Evolutionary conservation across 2,797 vertebrate species (phyloP).

Genomic region (Pseudotriccus pelzelni): DNA sequence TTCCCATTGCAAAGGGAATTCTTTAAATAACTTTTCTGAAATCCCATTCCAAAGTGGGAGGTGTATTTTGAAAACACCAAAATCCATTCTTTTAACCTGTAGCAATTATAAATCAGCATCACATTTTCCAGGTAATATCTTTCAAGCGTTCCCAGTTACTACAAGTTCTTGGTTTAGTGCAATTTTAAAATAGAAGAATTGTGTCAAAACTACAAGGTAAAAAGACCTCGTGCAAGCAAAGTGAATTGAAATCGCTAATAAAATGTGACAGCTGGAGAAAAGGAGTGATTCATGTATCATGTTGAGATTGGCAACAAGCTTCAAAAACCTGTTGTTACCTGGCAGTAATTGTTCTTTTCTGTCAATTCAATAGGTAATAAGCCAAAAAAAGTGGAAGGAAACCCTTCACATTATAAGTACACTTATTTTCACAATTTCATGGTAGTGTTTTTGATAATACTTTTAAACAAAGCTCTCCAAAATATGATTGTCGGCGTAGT

Average conservation of each 20-base stretch:
- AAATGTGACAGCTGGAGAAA: slow-evolving; percentile 53
- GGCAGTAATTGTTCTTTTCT: slow-evolving; percentile 29
- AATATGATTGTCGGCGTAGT: neutral
- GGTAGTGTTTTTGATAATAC: neutral
- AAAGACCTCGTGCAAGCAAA: neutral
- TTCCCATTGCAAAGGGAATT: neutral
- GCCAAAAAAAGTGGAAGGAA: slow-evolving; percentile 1
- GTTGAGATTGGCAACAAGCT: slow-evolving; percentile 32
- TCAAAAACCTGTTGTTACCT: slow-evolving; percentile 26
- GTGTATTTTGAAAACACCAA: neutral
- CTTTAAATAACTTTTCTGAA: neutral
- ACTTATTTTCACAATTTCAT: neutral
- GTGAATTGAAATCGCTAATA: slow-evolving; percentile 15
- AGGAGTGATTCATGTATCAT: neutral
- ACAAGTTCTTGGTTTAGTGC: neutral
- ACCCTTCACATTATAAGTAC: neutral
- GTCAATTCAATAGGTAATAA: slow-evolving; percentile 17
- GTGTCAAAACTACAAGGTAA: slow-evolving; percentile 10
- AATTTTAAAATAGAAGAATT: neutral
- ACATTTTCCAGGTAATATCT: neutral
- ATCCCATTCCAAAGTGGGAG: neutral
- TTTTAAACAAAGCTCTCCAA: neutral
- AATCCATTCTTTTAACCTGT: neutral
- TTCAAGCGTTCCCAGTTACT: neutral
- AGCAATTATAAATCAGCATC: neutral